phyloP scores from a whole-genome alignment of 2,113 vertebrate genomes.

The Redunca redunca region DNA sequence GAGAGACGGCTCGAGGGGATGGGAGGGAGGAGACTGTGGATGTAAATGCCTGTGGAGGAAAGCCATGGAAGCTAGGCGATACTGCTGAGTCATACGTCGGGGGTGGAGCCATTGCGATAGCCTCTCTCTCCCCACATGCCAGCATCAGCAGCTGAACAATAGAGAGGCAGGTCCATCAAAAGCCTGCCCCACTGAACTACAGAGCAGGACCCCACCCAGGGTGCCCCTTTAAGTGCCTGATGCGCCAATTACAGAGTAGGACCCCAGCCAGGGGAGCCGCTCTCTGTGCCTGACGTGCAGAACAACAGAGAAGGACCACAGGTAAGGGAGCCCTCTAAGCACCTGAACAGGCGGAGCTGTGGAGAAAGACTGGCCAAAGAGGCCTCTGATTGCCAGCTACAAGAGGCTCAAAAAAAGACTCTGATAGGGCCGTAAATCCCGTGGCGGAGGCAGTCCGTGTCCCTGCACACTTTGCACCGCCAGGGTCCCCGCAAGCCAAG shows the following conservation, averaged over 20 bases:
- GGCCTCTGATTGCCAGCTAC: background rate
- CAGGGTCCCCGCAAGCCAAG: background rate
- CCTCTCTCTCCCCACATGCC: background rate
- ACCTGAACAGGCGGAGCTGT: background rate
- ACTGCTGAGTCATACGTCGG: background rate
- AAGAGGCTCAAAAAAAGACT: background rate
- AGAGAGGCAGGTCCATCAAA: background rate
- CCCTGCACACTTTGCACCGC: background rate
- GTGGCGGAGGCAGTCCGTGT: background rate
- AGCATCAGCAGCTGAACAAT: background rate
- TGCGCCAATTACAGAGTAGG: background rate
- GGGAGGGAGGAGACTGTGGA: background rate
- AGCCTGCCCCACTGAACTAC: background rate
- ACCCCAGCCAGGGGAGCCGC: background rate
- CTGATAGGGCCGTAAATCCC: background rate
- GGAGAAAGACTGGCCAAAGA: background rate
- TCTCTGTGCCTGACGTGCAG: rapidly evolving
- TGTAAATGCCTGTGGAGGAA: background rate
- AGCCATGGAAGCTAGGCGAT: background rate
- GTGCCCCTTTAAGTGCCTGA: background rate
- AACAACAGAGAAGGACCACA: background rate
- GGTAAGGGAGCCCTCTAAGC: background rate
- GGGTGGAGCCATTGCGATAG: background rate
- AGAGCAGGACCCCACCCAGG: background rate
- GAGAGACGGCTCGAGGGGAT: rapidly evolving